phyloP scores from a whole-genome alignment of 2,797 vertebrate genomes.

The Danio aesculapii region DNA sequence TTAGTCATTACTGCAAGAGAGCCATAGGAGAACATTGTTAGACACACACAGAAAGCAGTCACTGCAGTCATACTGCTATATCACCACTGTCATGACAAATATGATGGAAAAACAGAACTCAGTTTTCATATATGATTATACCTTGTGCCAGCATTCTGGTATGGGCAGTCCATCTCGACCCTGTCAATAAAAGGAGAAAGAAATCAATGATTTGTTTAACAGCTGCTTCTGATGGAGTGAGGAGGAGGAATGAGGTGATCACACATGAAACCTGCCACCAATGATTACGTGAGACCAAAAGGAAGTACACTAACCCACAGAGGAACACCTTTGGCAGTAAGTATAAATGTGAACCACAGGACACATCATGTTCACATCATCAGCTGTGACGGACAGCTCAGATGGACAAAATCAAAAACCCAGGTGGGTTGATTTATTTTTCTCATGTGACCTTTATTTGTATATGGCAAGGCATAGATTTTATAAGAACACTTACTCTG shows the following conservation, averaged over 20 bases:
- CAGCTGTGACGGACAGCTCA: neutral
- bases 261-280: conserved; percentile 33
- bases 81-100: neutral
- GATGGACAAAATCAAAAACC: neutral
- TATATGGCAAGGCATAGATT: conserved; percentile 4
- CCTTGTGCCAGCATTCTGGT: conserved; percentile 98
- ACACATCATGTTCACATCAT: conserved; percentile 17
- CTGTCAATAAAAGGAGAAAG: conserved; percentile 72
- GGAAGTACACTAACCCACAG: neutral
- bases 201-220: conserved; percentile 18
- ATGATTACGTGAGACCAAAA: conserved; percentile 13
- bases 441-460: conserved; percentile 9
- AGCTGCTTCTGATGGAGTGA: neutral
- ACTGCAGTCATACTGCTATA: conserved; percentile 37
- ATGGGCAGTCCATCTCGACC: conserved; percentile 94
- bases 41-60: conserved; percentile 47
- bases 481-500: neutral
- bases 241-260: neutral
- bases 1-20: conserved; percentile 92
- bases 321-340: conserved; percentile 1
- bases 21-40: conserved; percentile 64
- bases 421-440: neutral
- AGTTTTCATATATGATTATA: conserved; percentile 64
- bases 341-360: neutral
- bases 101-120: neutral